These are phyloP conservation scores for Hycleus cichorii DNA, from an alignment of 1,140 invertebrate species.

Conservation along the genomic window DNA sequence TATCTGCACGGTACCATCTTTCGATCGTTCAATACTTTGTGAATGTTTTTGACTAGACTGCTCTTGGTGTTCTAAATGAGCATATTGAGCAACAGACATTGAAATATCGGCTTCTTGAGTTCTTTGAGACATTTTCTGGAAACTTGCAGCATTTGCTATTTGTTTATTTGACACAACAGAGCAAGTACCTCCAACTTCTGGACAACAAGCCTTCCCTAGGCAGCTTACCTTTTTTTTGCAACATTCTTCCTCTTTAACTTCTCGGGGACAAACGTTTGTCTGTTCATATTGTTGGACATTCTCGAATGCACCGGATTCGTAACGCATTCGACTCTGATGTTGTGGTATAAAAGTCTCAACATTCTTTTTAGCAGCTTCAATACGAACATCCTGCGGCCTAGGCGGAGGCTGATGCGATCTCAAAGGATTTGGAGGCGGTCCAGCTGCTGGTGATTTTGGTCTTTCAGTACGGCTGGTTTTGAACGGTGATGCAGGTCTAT, in stretches of 20 bases:
- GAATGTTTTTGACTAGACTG: conserved; percentile 21
- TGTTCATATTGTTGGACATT: too few species aligned
- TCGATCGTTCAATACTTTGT: conserved; percentile 31
- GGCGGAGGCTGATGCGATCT: conserved; percentile 32
- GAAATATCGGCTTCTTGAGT: background rate
- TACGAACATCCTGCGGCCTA: conserved; percentile 24
- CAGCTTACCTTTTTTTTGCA: conserved; percentile 5
- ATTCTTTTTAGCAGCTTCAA: conserved; percentile 31
- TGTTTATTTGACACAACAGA: background rate
- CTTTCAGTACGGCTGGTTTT: conserved; percentile 11
- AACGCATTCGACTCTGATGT: conserved; percentile 15
- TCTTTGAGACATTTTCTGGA: background rate
- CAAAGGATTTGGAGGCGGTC: conserved; percentile 52
- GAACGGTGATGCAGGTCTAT: conserved; percentile 41
- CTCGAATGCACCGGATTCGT: background rate
- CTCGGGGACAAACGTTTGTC: too few species aligned
- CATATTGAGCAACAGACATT: conserved; percentile 20
- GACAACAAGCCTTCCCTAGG: conserved; percentile 8
- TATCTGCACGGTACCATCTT: conserved; percentile 49
- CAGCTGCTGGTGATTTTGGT: conserved; percentile 49
- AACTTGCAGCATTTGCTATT: background rate
- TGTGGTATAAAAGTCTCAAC: conserved; percentile 33
- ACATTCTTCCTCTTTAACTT: too few species aligned
- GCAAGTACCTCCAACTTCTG: background rate
- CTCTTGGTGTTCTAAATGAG: conserved; percentile 23